These are phyloP conservation scores for Caenorhabditis panamensis DNA, from an alignment of 2,888 invertebrate genomes.

Conservation along the genomic window DNA sequence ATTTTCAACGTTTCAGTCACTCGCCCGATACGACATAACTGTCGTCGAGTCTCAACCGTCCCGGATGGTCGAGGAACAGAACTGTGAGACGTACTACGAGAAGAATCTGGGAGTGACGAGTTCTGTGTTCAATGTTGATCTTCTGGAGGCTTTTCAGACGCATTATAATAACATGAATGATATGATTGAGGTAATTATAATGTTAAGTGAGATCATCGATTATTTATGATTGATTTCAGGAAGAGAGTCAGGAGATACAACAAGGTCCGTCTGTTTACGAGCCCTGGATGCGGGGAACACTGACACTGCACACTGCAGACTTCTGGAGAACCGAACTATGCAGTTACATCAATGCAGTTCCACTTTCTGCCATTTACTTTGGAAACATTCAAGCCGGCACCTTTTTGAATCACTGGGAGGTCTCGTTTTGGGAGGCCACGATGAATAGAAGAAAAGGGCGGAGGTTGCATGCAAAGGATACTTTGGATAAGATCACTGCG, in stretches of 20 bases:
- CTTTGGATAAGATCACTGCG: constrained; percentile 15
- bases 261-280: too few species aligned
- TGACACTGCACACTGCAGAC: constrained; percentile 39
- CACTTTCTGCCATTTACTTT: constrained; percentile 56
- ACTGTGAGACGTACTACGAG: constrained; percentile 53
- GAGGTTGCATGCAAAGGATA: not conserved
- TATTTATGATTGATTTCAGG: constrained; percentile 19
- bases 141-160: constrained; percentile 28
- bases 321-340: constrained; percentile 39
- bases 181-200: not conserved
- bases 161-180: not conserved
- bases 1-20: constrained; percentile 6
- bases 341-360: constrained; percentile 30
- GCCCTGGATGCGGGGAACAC: constrained; percentile 19
- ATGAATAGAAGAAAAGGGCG: not conserved
- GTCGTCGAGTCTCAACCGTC: not conserved
- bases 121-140: not conserved
- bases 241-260: not conserved
- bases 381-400: constrained; percentile 65
- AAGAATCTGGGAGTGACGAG: constrained; percentile 41
- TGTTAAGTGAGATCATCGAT: too few species aligned
- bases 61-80: constrained; percentile 45
- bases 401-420: constrained; percentile 65
- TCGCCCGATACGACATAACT: constrained; percentile 1
- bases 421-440: constrained; percentile 41